Base-by-base conservation (phyloP, 2,888 invertebrate genomes). In the Molorchus minor region DNA sequence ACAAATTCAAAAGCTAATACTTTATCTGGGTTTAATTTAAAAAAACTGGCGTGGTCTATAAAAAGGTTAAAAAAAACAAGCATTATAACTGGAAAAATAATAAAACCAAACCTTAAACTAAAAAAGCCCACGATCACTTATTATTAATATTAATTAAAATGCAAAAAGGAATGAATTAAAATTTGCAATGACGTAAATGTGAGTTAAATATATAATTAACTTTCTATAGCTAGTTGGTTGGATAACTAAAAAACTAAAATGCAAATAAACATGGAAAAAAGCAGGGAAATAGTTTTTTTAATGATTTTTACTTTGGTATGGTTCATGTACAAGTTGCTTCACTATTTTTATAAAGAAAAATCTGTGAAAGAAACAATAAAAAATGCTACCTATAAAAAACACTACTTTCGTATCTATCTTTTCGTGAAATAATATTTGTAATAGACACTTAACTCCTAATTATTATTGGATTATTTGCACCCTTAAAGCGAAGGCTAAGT, bases 1-100 rank as follows among this genome's bases (percentile, higher is more conserved):
- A 47, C 33, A 12, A 47, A 43, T 12, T 20, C 29, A 25, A 25
- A 49, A 15, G 38, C 21, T n/a, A 49, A 21, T 4, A 1, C 15
- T n/a, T 8, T n/a, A 36, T 20, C 15, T 25, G n/a, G 1, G 17
- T 30, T 19, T 36, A 7, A n/a, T 47, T 7, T 20, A 38, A 49
- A 46, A 46, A 46, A 49, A 49, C 13, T 51, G 57, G 57, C 46
- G 51, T 57, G 57, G 57, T 57, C 57, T 57, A 57, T 51, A 36
- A 57, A 57, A 57, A 49, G 16, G 29, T 43, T 16, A 36, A 20
- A 35, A 25, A 4, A n/a, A n/a, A 33, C 3, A 33, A 33, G 33
- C 33, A 33, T 46, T 43, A 25, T 35, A 8, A 36, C 13, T 38
- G 16, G 38, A 17, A 20, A 30, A 33, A 55, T 16, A 25, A 44